Evolutionary conservation across 1,140 invertebrate species (phyloP).

Genomic region (Drosophila albomicans): DNA sequence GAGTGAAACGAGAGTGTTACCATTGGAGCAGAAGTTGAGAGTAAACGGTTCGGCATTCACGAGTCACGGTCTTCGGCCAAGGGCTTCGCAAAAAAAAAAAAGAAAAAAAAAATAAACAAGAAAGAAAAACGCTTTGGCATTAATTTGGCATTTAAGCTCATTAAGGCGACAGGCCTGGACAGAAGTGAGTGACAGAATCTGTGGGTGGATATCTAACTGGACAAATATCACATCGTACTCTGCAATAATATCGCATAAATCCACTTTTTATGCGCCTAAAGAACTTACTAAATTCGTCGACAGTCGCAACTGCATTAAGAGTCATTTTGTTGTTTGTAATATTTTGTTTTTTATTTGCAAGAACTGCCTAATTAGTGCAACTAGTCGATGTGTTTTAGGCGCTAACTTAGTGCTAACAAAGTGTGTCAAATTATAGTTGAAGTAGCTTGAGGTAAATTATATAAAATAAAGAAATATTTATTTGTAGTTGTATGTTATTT

Average conservation of each 20-base stretch:
- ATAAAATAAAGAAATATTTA: too few species aligned
- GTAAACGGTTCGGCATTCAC: slow-evolving; percentile 16
- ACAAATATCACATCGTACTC: slow-evolving; percentile 9
- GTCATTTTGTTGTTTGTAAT: background rate
- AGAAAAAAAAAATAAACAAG: background rate
- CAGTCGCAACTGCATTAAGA: slow-evolving; percentile 18
- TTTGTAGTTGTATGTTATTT: too few species aligned
- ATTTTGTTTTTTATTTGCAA: background rate
- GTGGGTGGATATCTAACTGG: slow-evolving; percentile 53
- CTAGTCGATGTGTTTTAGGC: background rate
- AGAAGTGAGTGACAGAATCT: slow-evolving; percentile 62
- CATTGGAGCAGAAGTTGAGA: too few species aligned
- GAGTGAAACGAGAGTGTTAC: slow-evolving; percentile 11
- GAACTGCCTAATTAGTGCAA: slow-evolving; percentile 3
- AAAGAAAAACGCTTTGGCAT: slow-evolving; percentile 38
- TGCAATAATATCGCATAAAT: background rate
- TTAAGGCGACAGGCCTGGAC: slow-evolving; percentile 63
- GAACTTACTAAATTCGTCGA: slow-evolving; percentile 5
- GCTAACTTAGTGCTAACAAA: too few species aligned
- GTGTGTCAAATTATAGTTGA: too few species aligned
- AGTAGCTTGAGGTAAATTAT: too few species aligned
- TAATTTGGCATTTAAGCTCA: slow-evolving; percentile 75
- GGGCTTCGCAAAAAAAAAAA: slow-evolving; percentile 8
- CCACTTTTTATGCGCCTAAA: background rate
- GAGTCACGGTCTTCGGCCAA: slow-evolving; percentile 47